Conservation (phyloP, 2,888 invertebrate genomes). For the Capitulum mitella region DNA sequence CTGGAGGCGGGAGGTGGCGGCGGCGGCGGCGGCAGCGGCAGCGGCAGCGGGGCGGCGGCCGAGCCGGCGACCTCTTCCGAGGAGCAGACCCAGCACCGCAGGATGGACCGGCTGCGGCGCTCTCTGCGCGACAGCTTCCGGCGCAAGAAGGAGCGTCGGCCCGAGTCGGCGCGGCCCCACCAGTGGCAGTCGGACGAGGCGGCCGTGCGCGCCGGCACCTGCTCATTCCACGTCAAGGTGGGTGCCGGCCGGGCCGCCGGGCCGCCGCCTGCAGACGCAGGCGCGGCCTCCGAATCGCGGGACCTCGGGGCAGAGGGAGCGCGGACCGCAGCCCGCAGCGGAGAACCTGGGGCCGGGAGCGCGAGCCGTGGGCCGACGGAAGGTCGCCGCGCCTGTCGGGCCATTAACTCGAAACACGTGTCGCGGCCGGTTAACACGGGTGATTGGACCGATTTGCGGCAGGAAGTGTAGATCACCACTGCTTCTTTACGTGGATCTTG, state of each 20-base stretch:
- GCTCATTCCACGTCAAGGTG: slow-evolving; percentile 92
- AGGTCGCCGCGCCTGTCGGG: no score
- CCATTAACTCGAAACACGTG: no score
- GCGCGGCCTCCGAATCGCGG: no score
- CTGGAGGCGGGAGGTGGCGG: slow-evolving; percentile 33
- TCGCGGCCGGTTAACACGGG: no score
- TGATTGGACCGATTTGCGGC: no score
- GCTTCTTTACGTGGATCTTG: no score
- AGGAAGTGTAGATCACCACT: no score
- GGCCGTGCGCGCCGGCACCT: slow-evolving; percentile 89
- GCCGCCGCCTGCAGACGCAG: no score
- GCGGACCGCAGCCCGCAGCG: no score
- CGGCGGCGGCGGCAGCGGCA: slow-evolving; percentile 31
- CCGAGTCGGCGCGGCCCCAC: slow-evolving; percentile 91
- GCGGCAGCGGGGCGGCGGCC: neutral
- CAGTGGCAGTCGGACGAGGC: slow-evolving; percentile 98
- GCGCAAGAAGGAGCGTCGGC: slow-evolving; percentile 72
- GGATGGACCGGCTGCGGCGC: slow-evolving; percentile 80
- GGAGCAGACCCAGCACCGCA: slow-evolving; percentile 36
- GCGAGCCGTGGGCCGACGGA: no score
- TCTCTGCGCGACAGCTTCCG: slow-evolving; percentile 90
- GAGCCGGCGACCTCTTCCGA: neutral
- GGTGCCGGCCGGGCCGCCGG: slow-evolving; percentile 31
- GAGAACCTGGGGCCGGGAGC: no score
- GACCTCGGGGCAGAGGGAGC: no score